Evolutionary conservation across 2,888 invertebrate species (phyloP).

Genomic region (Tetramorium bicarinatum): DNA sequence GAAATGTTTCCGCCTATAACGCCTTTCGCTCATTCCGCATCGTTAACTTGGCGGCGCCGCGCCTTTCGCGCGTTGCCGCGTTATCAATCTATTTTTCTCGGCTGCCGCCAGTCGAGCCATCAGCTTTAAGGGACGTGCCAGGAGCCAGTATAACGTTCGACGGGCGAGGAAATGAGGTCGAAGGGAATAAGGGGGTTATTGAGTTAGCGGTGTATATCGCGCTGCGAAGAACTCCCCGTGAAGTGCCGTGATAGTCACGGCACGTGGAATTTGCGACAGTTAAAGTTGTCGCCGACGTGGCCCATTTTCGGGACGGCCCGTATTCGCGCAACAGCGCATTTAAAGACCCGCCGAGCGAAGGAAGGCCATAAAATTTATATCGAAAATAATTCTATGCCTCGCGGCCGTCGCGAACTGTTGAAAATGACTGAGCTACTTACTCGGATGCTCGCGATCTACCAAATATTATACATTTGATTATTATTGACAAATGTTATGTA

Average conservation of each 20-base stretch:
- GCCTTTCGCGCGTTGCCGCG: not conserved
- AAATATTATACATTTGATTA: not conserved
- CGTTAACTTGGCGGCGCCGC: conserved; percentile 27
- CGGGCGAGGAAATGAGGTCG: conserved; percentile 65
- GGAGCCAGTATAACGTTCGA: conserved; percentile 67
- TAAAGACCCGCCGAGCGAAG: not conserved
- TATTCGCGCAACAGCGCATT: not conserved
- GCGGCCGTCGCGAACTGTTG: not conserved
- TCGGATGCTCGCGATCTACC: not conserved
- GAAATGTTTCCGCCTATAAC: conserved; percentile 14
- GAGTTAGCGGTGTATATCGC: conserved; percentile 74
- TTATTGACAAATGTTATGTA: not conserved
- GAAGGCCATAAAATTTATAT: not conserved
- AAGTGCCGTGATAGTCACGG: conserved; percentile 68
- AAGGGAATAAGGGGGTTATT: conserved; percentile 74
- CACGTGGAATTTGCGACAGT: conserved; percentile 73
- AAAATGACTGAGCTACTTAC: not conserved
- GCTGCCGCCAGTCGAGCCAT: conserved; percentile 29
- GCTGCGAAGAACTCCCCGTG: conserved; percentile 53
- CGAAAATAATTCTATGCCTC: not conserved
- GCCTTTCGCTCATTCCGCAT: conserved; percentile 24
- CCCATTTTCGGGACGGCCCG: conserved; percentile 11
- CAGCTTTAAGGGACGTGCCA: conserved; percentile 68
- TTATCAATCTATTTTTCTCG: conserved; percentile 52
- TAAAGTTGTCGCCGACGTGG: conserved; percentile 63